Evolutionary conservation across 2,888 invertebrate genomes (phyloP).

Genomic region (Cecidostiba fungosa): DNA sequence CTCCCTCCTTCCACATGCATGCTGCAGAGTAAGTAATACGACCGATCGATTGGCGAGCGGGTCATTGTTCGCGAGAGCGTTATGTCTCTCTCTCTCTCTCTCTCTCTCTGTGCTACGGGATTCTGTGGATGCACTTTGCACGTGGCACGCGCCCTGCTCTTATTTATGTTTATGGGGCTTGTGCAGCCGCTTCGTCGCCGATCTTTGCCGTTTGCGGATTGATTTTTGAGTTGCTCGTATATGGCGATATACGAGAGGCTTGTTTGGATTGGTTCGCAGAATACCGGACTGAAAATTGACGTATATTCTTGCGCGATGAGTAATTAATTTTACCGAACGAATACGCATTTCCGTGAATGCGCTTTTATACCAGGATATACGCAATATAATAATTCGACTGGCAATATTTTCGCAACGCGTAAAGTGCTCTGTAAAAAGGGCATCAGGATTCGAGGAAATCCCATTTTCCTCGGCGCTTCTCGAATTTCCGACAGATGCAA

Average conservation of each 20-base stretch:
- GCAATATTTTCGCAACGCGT: background rate
- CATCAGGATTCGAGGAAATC: background rate
- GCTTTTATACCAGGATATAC: no score
- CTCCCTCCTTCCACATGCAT: background rate
- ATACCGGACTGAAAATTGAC: no score
- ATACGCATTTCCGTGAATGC: no score
- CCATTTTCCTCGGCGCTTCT: background rate
- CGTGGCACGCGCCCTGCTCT: background rate
- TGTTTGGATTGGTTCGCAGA: no score
- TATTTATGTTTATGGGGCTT: background rate
- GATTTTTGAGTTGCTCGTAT: no score
- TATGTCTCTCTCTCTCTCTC: background rate
- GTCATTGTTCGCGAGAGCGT: background rate
- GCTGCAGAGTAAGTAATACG: background rate
- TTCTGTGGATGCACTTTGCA: background rate
- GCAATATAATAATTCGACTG: no score
- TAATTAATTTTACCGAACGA: no score
- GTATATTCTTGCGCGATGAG: no score
- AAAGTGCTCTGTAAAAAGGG: background rate
- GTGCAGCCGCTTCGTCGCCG: background rate
- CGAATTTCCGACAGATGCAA: background rate
- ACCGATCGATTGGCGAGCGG: conserved; percentile 7
- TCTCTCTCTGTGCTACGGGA: background rate
- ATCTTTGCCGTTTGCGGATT: background rate
- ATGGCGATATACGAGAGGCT: no score